Evolutionary conservation across 2,797 vertebrate species (phyloP).

Genomic region (Channallabes apus): DNA sequence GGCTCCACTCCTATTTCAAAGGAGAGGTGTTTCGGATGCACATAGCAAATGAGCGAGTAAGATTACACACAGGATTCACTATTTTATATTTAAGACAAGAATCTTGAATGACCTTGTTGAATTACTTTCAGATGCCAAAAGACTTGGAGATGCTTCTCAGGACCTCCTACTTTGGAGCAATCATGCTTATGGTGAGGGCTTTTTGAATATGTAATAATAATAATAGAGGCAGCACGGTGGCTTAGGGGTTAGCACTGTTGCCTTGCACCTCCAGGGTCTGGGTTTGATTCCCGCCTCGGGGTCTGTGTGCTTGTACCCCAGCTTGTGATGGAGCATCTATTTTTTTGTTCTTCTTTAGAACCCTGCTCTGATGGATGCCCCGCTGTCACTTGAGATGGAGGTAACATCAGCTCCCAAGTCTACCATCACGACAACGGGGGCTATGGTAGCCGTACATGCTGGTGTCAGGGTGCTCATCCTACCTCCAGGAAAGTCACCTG

Average conservation of each 20-base stretch:
- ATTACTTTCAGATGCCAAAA: constrained; percentile 81
- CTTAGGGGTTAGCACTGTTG: no score
- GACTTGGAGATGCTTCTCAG: constrained; percentile 89
- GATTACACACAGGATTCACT: not conserved
- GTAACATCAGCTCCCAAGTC: constrained; percentile 81
- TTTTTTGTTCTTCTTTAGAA: constrained; percentile 68
- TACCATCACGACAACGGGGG: constrained; percentile 84
- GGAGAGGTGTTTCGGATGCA: constrained; percentile 79
- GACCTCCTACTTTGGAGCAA: constrained; percentile 87
- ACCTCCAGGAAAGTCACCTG: constrained; percentile 65
- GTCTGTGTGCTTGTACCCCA: not conserved
- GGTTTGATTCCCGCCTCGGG: no score
- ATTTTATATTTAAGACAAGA: not conserved
- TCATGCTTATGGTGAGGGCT: constrained; percentile 85
- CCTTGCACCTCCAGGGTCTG: no score
- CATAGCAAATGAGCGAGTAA: constrained; percentile 83
- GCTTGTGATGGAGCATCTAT: not conserved
- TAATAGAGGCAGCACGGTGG: no score
- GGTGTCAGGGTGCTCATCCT: constrained; percentile 80
- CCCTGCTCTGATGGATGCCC: constrained; percentile 80
- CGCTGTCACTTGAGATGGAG: constrained; percentile 78
- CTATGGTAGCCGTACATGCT: constrained; percentile 79
- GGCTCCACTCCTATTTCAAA: constrained; percentile 85
- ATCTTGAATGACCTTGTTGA: not conserved
- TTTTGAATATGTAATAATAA: not conserved